Conservation (phyloP, 2,888 invertebrate species). For the Patella depressa region DNA sequence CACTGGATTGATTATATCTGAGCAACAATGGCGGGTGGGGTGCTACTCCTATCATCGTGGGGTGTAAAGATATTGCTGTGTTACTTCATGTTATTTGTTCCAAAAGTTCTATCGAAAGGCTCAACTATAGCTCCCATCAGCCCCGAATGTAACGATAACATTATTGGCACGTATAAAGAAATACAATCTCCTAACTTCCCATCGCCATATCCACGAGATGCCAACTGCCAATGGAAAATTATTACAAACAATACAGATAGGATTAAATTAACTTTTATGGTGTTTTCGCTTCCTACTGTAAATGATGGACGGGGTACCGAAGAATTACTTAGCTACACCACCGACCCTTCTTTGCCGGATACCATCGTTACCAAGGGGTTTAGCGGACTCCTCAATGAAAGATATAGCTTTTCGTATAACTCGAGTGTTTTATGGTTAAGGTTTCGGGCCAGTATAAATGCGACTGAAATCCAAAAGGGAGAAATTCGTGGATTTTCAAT, state of each 20-base stretch:
- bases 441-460: not conserved
- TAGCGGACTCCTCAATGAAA: not conserved
- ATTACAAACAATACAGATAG: not conserved
- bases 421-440: constrained; percentile 11
- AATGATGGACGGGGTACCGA: not conserved
- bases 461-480: not conserved
- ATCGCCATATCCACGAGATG: not conserved
- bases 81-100: too few species aligned
- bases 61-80: too few species aligned
- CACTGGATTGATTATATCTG: too few species aligned
- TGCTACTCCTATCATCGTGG: too few species aligned
- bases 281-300: not conserved
- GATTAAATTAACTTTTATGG: not conserved
- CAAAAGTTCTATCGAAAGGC: too few species aligned
- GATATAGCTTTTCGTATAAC: not conserved
- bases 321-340: not conserved
- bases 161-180: too few species aligned
- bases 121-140: too few species aligned
- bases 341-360: not conserved
- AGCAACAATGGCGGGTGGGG: too few species aligned
- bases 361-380: not conserved
- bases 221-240: not conserved
- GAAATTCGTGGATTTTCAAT: constrained; percentile 16
- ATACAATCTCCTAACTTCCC: not conserved
- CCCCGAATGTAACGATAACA: too few species aligned